Evolutionary conservation across 2,888 invertebrate genomes (phyloP), one percentile per base, ranked within the genome.

Genomic region (Rhamphomyia laevipes): DNA sequence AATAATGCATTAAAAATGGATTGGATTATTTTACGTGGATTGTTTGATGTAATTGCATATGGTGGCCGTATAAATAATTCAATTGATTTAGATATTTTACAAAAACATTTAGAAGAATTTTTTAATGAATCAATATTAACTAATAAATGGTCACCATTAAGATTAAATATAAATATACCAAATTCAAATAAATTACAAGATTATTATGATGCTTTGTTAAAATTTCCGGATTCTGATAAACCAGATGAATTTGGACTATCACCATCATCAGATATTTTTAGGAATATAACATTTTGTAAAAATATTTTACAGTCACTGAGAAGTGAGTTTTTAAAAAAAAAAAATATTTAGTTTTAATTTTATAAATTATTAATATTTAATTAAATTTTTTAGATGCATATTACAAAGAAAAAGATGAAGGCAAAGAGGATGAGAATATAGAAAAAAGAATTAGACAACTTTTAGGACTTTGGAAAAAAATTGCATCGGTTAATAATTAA

Each of bases 21-120:
- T 56, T 90, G 89, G 88, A 76, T 80, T 49, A 80, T 81, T 55
- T 72, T 92, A 45, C 82, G 82, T 58, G 89, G 89, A 4, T 70
- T 93, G 18, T 78, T 82, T 61, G 81, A 83, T 59, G 78, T 81
- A 56, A 84, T 89, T 0, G 82, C 91, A 45, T 93, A 91, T 62
- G 92, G 91, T 0, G 92, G 92, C 1, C 74, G 89, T 46, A 78
- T 93, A 18, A 90, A 91, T 66, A 87, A 88, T 60, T 67, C 71
- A 4, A 81, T 83, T 60, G 93, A 93, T 53, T 52, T 67, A 50
- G 51, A 60, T 18, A 64, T 70, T 3, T 53, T 70, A 9, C 56
- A 59, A 13, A 61, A 58, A 72, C 55, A 78, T 83, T 68, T 91
- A 12, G 66, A 73, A 16, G 74, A 78, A 48, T 81, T 78, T 61